These are phyloP conservation scores for Sylvilagus floridanus DNA, from an alignment of 2,797 vertebrate genomes.

Conservation along the genomic window DNA sequence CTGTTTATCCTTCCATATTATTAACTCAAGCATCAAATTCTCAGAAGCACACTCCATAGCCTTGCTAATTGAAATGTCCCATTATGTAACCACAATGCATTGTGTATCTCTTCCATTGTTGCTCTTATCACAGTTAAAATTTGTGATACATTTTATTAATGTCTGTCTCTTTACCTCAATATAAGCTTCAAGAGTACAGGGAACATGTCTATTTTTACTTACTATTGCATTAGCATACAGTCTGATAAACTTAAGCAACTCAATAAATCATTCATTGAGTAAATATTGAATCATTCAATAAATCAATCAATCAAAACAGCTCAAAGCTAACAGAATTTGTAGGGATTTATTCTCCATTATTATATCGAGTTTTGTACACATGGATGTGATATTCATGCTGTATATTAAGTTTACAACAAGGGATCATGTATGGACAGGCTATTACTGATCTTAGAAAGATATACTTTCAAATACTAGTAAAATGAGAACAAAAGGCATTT, in stretches of 20 bases:
- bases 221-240: neutral
- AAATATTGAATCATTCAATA: neutral
- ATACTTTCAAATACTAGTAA: neutral
- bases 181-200: neutral
- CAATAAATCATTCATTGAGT: neutral
- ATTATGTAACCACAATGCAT: neutral
- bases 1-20: neutral
- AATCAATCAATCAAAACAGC: neutral
- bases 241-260: neutral
- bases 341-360: neutral
- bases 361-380: neutral
- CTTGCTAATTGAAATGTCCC: neutral
- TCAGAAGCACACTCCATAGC: neutral
- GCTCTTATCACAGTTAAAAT: neutral
- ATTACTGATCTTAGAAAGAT: neutral
- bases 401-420: neutral
- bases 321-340: constrained; percentile 10
- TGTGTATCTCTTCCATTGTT: neutral
- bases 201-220: neutral
- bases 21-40: neutral
- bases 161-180: neutral
- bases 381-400: neutral
- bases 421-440: neutral
- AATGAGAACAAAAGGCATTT: neutral
- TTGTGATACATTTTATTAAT: neutral